Evolutionary conservation across 2,888 invertebrate genomes (phyloP).

Genomic region (Sphaeridia pumilis): DNA sequence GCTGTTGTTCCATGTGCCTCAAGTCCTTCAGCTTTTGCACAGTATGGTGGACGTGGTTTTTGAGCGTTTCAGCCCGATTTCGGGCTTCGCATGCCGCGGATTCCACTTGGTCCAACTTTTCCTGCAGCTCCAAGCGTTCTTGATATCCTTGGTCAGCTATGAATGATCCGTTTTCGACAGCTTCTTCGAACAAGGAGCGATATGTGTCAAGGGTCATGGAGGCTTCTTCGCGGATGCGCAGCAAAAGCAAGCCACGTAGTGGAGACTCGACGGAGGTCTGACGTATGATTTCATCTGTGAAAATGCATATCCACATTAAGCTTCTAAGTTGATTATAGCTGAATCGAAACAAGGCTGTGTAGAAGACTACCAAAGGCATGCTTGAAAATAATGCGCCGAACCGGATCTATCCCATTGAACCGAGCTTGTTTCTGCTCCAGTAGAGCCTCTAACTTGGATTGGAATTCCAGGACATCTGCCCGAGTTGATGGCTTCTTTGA

Average conservation of each 20-base stretch:
- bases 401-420: conserved; percentile 92
- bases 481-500: conserved; percentile 93
- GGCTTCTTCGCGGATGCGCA: conserved; percentile 88
- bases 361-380: conserved; percentile 71
- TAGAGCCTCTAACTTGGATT: conserved; percentile 84
- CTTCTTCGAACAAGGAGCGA: conserved; percentile 91
- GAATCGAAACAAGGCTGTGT: background rate
- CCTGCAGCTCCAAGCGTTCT: conserved; percentile 41
- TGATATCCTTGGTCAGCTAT: conserved; percentile 66
- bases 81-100: conserved; percentile 53
- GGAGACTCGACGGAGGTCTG: conserved; percentile 95
- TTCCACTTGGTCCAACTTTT: conserved; percentile 58
- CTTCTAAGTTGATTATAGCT: background rate
- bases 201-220: conserved; percentile 94
- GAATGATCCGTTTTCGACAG: conserved; percentile 92
- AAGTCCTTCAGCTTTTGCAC: conserved; percentile 71
- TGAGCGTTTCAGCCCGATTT: conserved; percentile 51
- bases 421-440: conserved; percentile 83
- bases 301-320: conserved; percentile 14
- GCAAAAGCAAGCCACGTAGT: conserved; percentile 78
- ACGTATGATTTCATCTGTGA: conserved; percentile 64
- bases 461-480: conserved; percentile 86
- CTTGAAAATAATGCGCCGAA: conserved; percentile 81
- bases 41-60: conserved; percentile 66
- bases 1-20: conserved; percentile 80